Evolutionary conservation across 2,888 invertebrate genomes (phyloP), one percentile per base, ranked within the genome.

Genomic region (Rhamphomyia laevipes): DNA sequence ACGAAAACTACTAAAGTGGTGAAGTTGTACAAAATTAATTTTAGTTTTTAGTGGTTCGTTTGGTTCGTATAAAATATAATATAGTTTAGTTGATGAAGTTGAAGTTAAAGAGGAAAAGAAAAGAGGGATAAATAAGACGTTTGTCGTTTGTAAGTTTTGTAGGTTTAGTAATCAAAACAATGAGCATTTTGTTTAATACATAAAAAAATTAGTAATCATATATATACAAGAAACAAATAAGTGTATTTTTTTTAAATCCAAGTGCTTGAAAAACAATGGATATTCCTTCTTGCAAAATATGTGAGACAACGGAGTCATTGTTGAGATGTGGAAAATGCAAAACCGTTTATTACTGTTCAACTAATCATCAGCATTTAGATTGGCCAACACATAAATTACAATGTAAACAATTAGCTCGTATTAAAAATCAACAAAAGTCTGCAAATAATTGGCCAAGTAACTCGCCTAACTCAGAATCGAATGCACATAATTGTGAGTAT

Each of bases 301-400:
- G 68, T 48, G 62, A 63, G 49, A 67, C 65, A 6, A 59, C 58
- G n/a, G 58, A 63, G 46, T 63, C 63, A 50, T 70, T 84, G 59
- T 72, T 81, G 54, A 78, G 85, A 59, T 89, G 89, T 70, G 78
- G 80, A 57, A 78, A 83, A 58, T 90, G 90, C 67, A 81, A 82
- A 63, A 70, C 69, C 52, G 75, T 79, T 46, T 82, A 80, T 68
- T 90, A 90, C 68, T 90, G 89, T 70, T 82, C 81, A 52, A 82
- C 79, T 58, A 81, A 81, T 54, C 89, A 90, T 66, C 89, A 89
- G 69, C 79, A 77, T 55, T 73, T 78, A 60, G 84, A 89, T 64
- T 89, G 88, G 88, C 81, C 80, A 63, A 75, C 73, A 56, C 89
- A 90, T 63, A 86, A 81, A 72, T 70, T 68, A 57, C 73, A 75